phyloP scores from a whole-genome alignment of 53 echinoderm and acorn worm species.

The Luidia sarsii region DNA sequence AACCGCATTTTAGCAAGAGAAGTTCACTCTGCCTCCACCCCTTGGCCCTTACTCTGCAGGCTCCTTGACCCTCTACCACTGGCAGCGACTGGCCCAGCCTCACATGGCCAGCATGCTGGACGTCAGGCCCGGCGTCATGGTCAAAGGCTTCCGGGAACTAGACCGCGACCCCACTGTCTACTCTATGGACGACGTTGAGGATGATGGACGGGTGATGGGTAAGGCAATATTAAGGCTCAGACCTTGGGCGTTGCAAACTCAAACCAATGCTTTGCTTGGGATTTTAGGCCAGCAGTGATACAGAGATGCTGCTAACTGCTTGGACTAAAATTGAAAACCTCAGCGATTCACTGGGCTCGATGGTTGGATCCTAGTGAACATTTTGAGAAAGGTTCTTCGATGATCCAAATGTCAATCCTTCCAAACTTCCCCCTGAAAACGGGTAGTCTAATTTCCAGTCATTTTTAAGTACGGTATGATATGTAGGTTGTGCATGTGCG shows the following conservation, averaged over 20 bases:
- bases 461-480: no score
- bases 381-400: no score
- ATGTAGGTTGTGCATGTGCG: no score
- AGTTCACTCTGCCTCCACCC: no score
- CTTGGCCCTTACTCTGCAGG: slow-evolving; percentile 70
- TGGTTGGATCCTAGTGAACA: no score
- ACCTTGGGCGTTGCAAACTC: not conserved
- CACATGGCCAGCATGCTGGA: slow-evolving; percentile 99
- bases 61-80: slow-evolving; percentile 92
- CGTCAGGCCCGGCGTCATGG: slow-evolving; percentile 84
- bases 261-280: no score
- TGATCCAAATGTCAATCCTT: no score
- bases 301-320: not conserved
- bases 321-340: not conserved
- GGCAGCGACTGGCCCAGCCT: slow-evolving; percentile 96
- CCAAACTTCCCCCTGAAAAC: no score
- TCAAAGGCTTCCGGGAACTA: slow-evolving; percentile 94
- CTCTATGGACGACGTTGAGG: slow-evolving; percentile 90
- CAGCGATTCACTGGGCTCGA: no score
- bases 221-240: slow-evolving; percentile 36
- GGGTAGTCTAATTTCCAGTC: no score
- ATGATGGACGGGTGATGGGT: slow-evolving; percentile 86
- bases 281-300: no score
- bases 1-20: no score
- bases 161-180: slow-evolving; percentile 69